These are phyloP conservation scores for Linyphia triangularis DNA, from an alignment of 2,888 invertebrate species.

Conservation along the genomic window DNA sequence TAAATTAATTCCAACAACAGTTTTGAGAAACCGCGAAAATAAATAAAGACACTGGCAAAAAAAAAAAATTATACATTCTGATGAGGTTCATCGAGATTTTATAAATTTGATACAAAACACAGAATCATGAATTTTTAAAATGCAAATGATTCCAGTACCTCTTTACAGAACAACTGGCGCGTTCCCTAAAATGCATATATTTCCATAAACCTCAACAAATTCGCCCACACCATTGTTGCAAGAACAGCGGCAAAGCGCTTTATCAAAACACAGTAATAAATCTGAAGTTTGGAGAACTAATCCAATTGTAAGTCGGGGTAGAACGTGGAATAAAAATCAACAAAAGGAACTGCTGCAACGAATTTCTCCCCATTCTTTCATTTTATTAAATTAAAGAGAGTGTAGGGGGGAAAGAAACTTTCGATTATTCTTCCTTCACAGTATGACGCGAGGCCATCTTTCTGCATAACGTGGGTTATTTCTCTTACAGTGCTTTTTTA, in stretches of 20 bases:
- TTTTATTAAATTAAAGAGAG: slow-evolving; percentile 31
- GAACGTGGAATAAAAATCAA: neutral
- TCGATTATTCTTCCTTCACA: slow-evolving; percentile 32
- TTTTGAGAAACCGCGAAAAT: too few relatives aligned
- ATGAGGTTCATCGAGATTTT: too few relatives aligned
- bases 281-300: neutral
- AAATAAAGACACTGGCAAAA: too few relatives aligned
- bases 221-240: neutral
- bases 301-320: neutral
- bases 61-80: too few relatives aligned
- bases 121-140: too few relatives aligned
- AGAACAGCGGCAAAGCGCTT: neutral
- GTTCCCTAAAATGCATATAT: neutral
- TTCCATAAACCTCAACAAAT: neutral
- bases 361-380: neutral
- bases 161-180: too few relatives aligned
- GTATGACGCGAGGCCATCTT: neutral
- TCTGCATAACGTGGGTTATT: neutral
- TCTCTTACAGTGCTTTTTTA: too few relatives aligned
- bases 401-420: neutral
- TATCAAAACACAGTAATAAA: slow-evolving; percentile 2
- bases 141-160: too few relatives aligned
- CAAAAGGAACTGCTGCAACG: neutral
- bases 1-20: too few relatives aligned
- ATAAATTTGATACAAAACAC: too few relatives aligned